These are phyloP conservation scores for Syngnathus acus DNA, from an alignment of 2,797 vertebrate genomes.

Conservation along the genomic window DNA sequence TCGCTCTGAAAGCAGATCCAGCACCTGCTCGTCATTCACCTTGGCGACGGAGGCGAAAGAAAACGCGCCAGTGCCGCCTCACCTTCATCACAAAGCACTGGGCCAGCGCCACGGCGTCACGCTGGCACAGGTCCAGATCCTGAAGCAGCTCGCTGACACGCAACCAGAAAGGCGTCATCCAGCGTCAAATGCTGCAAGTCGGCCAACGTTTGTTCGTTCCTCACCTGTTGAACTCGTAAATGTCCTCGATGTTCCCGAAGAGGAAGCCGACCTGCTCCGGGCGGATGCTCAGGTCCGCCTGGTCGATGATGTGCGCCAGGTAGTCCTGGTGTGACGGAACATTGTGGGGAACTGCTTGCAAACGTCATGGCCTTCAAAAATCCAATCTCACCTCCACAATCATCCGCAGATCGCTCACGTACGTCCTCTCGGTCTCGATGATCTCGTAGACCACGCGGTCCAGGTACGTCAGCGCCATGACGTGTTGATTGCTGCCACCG, in stretches of 20 bases:
- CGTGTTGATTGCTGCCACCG: not conserved
- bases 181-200: not conserved
- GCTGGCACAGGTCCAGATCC: slow-evolving; percentile 81
- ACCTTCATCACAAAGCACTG: slow-evolving; percentile 89
- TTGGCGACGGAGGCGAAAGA: too few species aligned
- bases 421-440: slow-evolving; percentile 89
- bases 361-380: too few species aligned
- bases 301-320: slow-evolving; percentile 86
- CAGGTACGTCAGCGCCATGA: slow-evolving; percentile 72
- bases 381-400: slow-evolving; percentile 85
- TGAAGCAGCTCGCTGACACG: slow-evolving; percentile 82
- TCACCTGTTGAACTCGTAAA: slow-evolving; percentile 93
- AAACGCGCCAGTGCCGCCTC: not conserved
- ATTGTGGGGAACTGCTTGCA: not conserved
- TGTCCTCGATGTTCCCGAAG: slow-evolving; percentile 94
- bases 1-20: slow-evolving; percentile 70
- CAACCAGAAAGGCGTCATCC: not conserved
- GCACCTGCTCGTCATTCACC: too few species aligned
- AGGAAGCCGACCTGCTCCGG: slow-evolving; percentile 87
- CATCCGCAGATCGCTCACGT: slow-evolving; percentile 85
- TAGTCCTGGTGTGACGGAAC: slow-evolving; percentile 71
- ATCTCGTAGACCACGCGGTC: slow-evolving; percentile 90
- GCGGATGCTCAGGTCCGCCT: slow-evolving; percentile 67
- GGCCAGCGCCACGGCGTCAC: slow-evolving; percentile 83
- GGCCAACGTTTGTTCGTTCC: not conserved